Conservation (phyloP, 2,797 vertebrate genomes). For the Allobates femoralis region DNA sequence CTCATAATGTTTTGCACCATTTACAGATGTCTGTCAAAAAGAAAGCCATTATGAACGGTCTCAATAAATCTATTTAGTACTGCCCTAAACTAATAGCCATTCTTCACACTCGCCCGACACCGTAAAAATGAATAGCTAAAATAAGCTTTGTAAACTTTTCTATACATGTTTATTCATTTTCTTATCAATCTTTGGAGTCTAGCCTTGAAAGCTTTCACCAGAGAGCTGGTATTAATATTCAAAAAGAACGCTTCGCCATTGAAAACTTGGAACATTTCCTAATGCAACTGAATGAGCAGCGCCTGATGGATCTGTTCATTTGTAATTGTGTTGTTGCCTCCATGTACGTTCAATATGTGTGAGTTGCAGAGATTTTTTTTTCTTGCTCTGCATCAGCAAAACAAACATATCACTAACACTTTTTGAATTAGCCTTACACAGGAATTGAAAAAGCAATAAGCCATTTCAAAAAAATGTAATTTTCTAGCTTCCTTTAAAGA, state of each 20-base stretch:
- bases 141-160: neutral
- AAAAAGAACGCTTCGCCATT: constrained; percentile 33
- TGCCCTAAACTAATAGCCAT: too few relatives aligned
- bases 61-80: neutral
- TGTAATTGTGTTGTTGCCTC: constrained; percentile 29
- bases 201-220: constrained; percentile 26
- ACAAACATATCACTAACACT: constrained; percentile 46
- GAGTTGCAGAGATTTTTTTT: neutral
- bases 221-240: constrained; percentile 40
- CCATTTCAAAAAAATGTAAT: constrained; percentile 48
- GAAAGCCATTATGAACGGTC: neutral
- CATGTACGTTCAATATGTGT: constrained; percentile 23
- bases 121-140: neutral
- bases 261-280: constrained; percentile 34
- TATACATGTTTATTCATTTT: neutral
- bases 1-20: neutral
- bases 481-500: constrained; percentile 46
- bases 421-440: constrained; percentile 38
- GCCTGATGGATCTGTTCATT: constrained; percentile 50
- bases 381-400: constrained; percentile 16
- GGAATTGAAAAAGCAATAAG: constrained; percentile 47
- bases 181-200: neutral
- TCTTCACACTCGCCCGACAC: too few relatives aligned
- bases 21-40: neutral
- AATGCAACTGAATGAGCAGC: constrained; percentile 32